Evolutionary conservation across 2,888 invertebrate genomes (phyloP), one percentile per base, ranked within the genome.

Genomic region (Drosophila greeni): DNA sequence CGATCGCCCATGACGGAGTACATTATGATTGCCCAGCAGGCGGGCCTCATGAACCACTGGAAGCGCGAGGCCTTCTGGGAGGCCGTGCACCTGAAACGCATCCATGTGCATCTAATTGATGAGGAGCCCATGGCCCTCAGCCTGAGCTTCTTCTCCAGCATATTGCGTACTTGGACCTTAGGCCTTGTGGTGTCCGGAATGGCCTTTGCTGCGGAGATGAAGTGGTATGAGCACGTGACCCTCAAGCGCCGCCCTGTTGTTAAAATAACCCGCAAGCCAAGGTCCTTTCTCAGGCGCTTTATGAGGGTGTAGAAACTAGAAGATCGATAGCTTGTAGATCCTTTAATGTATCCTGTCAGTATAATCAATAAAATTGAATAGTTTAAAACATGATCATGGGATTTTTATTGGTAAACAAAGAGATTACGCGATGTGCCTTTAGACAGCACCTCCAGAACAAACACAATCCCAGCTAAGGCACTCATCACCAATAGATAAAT

Each of bases 1-100:
- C 66, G 66, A 3, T 60, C 57, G 1, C 70, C 82, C 0, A 54
- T 85, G 5, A 74, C 78, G 51, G 29, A 70, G 4, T 87, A 81
- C 29, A 82, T 86, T 3, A 51, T 87, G 66, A 56, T 74, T 1
- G 66, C 76, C 0, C 66, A 72, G 14, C 85, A 86, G 40, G 65
- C 76, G 18, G 86, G 86, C 0, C 72, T 86, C 3, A 23, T 66
- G 8, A 12, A 60, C 0, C 56, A 76, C 51, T 86, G 86, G 86
- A 68, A 74, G 3, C 48, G 61, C 16, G 72, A 74, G 45, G 71
- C 86, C 0, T 85, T 85, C 68, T 65, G 70, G 42, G 85, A 87
- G 56, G 86, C 85, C 0, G 11, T 83, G 4, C 75, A 67, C n/a
- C 59, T 86, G 51, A 57, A 60, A 0, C 69, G 64, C 26, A 68